A percentile compares a stretch with the other conserved stretches of the same genome.
These are phyloP conservation scores for Drosophila bocqueti DNA, from an alignment of 1,140 invertebrate species.

Conservation along the genomic window DNA sequence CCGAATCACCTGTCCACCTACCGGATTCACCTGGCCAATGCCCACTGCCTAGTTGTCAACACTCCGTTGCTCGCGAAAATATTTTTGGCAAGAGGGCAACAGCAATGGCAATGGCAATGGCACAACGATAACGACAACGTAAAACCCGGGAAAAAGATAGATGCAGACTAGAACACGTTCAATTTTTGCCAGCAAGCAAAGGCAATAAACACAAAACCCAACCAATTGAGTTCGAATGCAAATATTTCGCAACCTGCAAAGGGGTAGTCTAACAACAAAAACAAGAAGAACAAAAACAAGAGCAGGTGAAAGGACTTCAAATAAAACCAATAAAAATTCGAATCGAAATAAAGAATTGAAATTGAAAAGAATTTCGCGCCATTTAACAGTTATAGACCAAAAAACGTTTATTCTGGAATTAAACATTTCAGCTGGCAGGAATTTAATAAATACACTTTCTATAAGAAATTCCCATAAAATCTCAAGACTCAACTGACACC, in stretches of 20 bases:
- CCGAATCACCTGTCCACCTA: constrained; percentile 39
- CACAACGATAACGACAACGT: constrained; percentile 6
- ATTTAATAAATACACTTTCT: background rate
- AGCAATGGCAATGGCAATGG: constrained; percentile 6
- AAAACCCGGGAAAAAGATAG: constrained; percentile 31
- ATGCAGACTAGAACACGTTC: constrained; percentile 37
- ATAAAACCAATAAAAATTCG: constrained; percentile 23
- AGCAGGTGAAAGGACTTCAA: background rate
- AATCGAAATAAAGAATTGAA: constrained; percentile 53
- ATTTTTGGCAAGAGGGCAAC: constrained; percentile 40
- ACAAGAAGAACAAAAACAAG: constrained; percentile 41
- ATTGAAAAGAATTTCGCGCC: constrained; percentile 79
- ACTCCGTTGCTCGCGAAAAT: constrained; percentile 41
- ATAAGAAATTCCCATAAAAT: background rate
- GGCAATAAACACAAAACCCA: constrained; percentile 80
- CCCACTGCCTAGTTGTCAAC: constrained; percentile 50
- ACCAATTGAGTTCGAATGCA: constrained; percentile 80
- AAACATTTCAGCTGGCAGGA: background rate
- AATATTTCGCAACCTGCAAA: constrained; percentile 65
- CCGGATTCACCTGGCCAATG: constrained; percentile 8
- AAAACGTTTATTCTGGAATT: background rate
- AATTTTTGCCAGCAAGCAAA: constrained; percentile 61
- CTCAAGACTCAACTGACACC: background rate
- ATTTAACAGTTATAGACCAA: constrained; percentile 63
- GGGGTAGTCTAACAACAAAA: constrained; percentile 27